Percentiles rank a stretch among this genome's conserved stretches.
phyloP scores from a whole-genome alignment of 2,113 vertebrate species.

The Anarhynchus alexandrinus region DNA sequence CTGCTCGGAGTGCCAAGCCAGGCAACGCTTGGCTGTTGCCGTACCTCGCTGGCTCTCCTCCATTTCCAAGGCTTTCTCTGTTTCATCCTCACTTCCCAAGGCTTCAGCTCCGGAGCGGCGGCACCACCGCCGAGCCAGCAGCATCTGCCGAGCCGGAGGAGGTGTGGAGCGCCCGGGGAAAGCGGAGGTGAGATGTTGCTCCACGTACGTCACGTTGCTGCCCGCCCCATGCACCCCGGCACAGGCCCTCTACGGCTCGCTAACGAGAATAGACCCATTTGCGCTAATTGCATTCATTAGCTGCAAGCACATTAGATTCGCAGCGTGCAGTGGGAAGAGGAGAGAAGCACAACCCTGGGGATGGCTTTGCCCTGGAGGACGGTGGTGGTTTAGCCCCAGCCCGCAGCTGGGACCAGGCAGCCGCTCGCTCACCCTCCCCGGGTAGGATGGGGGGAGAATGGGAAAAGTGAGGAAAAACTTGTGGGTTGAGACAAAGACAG shows the following conservation, averaged over 20 bases:
- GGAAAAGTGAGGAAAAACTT: not conserved
- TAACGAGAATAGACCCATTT: not conserved
- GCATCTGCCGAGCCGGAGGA: not conserved
- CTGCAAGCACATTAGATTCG: rapidly evolving
- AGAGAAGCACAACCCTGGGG: not conserved
- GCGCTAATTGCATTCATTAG: not conserved
- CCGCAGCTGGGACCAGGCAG: not conserved
- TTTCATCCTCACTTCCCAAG: not conserved
- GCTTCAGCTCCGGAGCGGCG: not conserved
- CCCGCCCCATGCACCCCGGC: not conserved
- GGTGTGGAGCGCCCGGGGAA: not conserved
- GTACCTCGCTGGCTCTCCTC: not conserved
- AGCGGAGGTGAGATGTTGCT: not conserved
- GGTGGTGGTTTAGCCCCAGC: not conserved
- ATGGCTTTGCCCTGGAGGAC: rapidly evolving
- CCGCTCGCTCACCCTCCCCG: not conserved
- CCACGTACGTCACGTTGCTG: not conserved
- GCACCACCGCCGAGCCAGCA: not conserved
- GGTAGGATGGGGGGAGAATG: not conserved
- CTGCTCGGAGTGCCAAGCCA: not conserved
- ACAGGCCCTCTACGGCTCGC: not conserved
- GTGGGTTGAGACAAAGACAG: not conserved
- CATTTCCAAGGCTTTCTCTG: not conserved
- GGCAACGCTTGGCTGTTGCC: not conserved
- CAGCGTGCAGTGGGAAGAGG: not conserved